A percentile compares a stretch with the other conserved stretches of the same genome.
phyloP scores from a whole-genome alignment of 2,113 vertebrate species.

The Platichthys stellatus region DNA sequence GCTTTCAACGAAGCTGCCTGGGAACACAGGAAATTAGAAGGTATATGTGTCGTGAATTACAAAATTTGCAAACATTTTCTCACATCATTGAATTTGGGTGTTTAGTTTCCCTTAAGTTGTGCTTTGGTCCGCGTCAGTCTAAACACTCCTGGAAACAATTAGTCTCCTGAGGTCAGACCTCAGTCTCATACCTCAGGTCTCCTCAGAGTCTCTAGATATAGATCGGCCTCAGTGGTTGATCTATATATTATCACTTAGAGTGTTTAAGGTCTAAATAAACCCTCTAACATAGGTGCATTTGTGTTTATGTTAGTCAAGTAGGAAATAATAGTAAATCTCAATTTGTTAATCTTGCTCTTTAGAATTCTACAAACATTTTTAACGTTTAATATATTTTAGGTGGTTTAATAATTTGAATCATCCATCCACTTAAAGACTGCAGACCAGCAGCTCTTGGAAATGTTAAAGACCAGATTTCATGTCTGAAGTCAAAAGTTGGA shows the following conservation, averaged over 20 bases:
- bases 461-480: neutral
- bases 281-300: neutral
- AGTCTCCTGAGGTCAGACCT: slow-evolving; percentile 42
- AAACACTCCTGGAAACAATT: slow-evolving; percentile 56
- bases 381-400: neutral
- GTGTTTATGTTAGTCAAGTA: neutral
- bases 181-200: slow-evolving; percentile 21
- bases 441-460: neutral
- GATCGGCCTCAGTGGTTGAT: neutral
- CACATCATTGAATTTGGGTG: slow-evolving; percentile 25
- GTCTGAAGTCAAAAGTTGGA: neutral
- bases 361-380: too few relatives aligned
- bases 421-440: neutral
- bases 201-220: slow-evolving; percentile 8
- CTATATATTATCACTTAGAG: neutral
- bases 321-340: neutral
- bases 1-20: neutral
- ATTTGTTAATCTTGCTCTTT: too few relatives aligned
- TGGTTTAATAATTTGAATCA: neutral
- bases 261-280: slow-evolving; percentile 1
- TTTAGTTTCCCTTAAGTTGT: slow-evolving; percentile 31
- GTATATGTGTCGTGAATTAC: slow-evolving; percentile 42
- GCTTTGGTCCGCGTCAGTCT: slow-evolving; percentile 1
- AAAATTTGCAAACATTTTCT: slow-evolving; percentile 20
- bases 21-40: slow-evolving; percentile 29